These are phyloP conservation scores for Pterocles orientalis DNA, from an alignment of 2,113 vertebrate genomes.

Conservation along the genomic window DNA sequence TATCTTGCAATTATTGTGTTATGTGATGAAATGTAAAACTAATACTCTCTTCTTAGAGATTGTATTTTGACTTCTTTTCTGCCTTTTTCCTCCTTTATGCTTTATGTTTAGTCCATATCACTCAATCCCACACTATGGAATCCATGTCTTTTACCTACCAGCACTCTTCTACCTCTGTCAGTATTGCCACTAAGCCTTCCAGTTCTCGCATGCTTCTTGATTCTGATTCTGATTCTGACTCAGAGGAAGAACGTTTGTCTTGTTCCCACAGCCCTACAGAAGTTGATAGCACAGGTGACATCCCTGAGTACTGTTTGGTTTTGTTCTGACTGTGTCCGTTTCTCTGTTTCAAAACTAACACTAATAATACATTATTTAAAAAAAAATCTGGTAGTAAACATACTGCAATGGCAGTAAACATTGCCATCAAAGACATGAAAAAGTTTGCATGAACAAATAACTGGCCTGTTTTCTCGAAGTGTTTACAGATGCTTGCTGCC, in stretches of 20 bases:
- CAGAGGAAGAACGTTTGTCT: constrained; percentile 83
- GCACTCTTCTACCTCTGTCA: constrained; percentile 91
- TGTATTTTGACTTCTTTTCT: constrained; percentile 61
- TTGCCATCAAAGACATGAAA: neutral
- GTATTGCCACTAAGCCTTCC: constrained; percentile 84
- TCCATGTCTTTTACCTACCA: constrained; percentile 97
- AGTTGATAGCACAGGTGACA: constrained; percentile 88
- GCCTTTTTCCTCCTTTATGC: constrained; percentile 61
- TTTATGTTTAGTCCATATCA: constrained; percentile 87
- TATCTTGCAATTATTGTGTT: neutral
- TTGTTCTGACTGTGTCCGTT: constrained; percentile 4
- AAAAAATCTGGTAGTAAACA: neutral
- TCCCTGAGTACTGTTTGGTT: constrained; percentile 51
- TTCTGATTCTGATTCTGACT: constrained; percentile 85
- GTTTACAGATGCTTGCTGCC: neutral
- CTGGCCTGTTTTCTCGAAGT: neutral
- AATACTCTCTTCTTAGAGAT: constrained; percentile 40
- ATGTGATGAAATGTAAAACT: constrained; percentile 21
- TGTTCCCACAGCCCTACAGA: constrained; percentile 80
- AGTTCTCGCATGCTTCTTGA: constrained; percentile 76
- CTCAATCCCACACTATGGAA: constrained; percentile 91
- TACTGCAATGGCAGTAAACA: neutral
- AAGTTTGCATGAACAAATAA: constrained; percentile 57
- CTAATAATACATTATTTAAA: constrained; percentile 6
- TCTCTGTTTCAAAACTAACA: constrained; percentile 57